phyloP scores from a whole-genome alignment of 2,113 vertebrate species.

The Sceloporus undulatus region DNA sequence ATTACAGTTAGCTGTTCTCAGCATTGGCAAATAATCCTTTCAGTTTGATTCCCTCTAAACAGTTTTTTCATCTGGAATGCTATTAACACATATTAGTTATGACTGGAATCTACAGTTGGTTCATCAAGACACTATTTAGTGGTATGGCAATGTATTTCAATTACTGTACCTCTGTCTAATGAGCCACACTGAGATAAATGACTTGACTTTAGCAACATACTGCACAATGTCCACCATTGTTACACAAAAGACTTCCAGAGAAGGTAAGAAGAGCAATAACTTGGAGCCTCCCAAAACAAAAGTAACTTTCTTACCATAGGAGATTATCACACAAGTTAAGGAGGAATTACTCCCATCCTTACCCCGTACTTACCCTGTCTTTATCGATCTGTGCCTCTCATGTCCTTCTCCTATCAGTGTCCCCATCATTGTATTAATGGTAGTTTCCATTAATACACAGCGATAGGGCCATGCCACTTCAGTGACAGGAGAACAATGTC shows the following conservation, averaged over 20 bases:
- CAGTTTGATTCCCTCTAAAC: not conserved
- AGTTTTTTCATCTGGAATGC: not conserved
- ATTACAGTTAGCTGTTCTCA: not conserved
- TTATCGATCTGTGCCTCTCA: too few relatives aligned
- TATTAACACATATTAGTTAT: not conserved
- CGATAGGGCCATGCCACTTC: too few relatives aligned
- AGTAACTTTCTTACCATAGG: not conserved
- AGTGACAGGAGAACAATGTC: too few relatives aligned
- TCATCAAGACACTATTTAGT: not conserved
- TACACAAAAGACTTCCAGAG: not conserved
- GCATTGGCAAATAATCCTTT: not conserved
- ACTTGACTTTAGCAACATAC: slow-evolving; percentile 19
- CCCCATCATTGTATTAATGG: too few relatives aligned
- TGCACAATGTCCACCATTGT: not conserved
- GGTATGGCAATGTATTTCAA: not conserved
- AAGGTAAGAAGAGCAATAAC: not conserved
- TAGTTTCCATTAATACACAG: too few relatives aligned
- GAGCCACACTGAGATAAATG: not conserved
- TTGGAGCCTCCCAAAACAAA: not conserved
- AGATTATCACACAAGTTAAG: too few relatives aligned
- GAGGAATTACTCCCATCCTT: too few relatives aligned
- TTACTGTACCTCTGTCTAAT: slow-evolving; percentile 13
- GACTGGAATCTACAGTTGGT: not conserved
- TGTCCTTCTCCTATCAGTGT: too few relatives aligned
- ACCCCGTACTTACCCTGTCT: too few relatives aligned